phyloP scores from a whole-genome alignment of 2,888 invertebrate species.

The Drosophila glabriapex region DNA sequence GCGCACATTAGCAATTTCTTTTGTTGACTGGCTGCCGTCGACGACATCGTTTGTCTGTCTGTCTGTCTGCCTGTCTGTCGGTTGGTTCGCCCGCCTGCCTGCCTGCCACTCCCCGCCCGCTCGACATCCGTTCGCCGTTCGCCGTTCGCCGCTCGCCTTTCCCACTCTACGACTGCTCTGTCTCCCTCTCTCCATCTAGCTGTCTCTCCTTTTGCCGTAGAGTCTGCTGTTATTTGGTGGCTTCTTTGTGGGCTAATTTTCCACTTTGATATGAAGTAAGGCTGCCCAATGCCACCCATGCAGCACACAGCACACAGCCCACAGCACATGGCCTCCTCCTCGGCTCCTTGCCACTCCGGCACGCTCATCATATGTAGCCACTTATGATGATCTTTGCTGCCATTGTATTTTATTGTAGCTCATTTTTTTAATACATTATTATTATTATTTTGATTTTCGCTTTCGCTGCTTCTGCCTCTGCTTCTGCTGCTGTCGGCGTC shows the following conservation, averaged over 20 bases:
- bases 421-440: slow-evolving; percentile 55
- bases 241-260: slow-evolving; percentile 65
- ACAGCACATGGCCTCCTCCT: neutral
- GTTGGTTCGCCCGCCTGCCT: neutral
- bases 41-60: slow-evolving; percentile 4
- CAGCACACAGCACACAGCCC: neutral
- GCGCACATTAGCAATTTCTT: slow-evolving; percentile 76
- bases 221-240: slow-evolving; percentile 40
- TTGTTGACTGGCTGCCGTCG: slow-evolving; percentile 62
- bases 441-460: slow-evolving; percentile 50
- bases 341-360: neutral
- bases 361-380: slow-evolving; percentile 25
- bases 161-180: neutral
- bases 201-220: neutral
- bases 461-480: slow-evolving; percentile 19
- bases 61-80: neutral
- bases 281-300: slow-evolving; percentile 19
- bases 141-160: neutral
- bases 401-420: slow-evolving; percentile 65
- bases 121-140: slow-evolving; percentile 25
- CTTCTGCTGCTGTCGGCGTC: neutral
- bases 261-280: slow-evolving; percentile 41
- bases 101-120: slow-evolving; percentile 12
- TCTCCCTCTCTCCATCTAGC: neutral
- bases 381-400: slow-evolving; percentile 52